Conservation (phyloP, 2,797 vertebrate species). For the Spea hammondii region DNA sequence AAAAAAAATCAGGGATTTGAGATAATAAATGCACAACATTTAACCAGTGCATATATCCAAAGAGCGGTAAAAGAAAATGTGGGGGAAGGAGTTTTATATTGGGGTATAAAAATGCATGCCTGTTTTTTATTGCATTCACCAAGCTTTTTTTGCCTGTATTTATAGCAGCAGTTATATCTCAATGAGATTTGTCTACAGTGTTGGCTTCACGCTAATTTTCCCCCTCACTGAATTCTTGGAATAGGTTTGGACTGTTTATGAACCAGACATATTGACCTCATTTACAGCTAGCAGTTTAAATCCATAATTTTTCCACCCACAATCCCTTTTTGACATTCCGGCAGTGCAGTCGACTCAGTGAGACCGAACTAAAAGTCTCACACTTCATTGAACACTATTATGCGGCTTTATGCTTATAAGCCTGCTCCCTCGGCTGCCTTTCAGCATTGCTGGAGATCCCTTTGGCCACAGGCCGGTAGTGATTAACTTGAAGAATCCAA, state of each 20-base stretch:
- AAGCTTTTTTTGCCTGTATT: constrained; percentile 81
- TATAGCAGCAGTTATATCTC: constrained; percentile 88
- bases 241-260: constrained; percentile 93
- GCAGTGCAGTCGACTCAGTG: constrained; percentile 79
- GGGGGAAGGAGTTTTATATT: constrained; percentile 1
- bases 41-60: constrained; percentile 75
- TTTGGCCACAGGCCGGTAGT: constrained; percentile 81
- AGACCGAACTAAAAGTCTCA: constrained; percentile 94
- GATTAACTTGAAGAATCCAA: constrained; percentile 94
- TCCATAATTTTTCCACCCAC: constrained; percentile 87
- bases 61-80: constrained; percentile 63
- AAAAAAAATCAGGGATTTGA: constrained; percentile 55
- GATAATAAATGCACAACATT: constrained; percentile 70
- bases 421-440: constrained; percentile 82
- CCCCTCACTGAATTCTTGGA: constrained; percentile 79
- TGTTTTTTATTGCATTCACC: constrained; percentile 77
- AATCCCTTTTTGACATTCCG: constrained; percentile 83
- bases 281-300: constrained; percentile 90
- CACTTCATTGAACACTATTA: constrained; percentile 98
- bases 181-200: constrained; percentile 87
- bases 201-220: constrained; percentile 91
- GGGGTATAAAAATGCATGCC: constrained; percentile 71
- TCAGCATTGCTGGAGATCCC: constrained; percentile 82
- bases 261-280: constrained; percentile 95
- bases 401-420: constrained; percentile 88